phyloP scores from a whole-genome alignment of 2,888 invertebrate genomes.

The Tinea semifulvella region DNA sequence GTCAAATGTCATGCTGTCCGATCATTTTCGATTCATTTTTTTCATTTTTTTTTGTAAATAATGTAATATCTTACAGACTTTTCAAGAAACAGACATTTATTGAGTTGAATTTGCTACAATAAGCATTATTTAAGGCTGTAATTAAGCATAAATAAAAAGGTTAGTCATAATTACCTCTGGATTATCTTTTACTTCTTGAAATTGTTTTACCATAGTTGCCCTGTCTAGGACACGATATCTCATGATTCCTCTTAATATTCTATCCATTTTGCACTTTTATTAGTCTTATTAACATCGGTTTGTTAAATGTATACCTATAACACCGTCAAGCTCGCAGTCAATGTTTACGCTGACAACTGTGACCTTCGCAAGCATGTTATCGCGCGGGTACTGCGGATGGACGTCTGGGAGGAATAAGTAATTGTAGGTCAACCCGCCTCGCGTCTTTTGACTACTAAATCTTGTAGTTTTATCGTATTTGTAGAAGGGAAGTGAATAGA shows the following conservation, averaged over 20 bases:
- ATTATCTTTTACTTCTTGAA: conserved; percentile 87
- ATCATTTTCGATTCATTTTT: no score
- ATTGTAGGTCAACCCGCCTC: conserved; percentile 7
- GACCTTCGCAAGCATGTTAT: conserved; percentile 58
- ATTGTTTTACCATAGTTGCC: conserved; percentile 91
- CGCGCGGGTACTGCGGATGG: conserved; percentile 22
- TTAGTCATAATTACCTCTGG: conserved; percentile 73
- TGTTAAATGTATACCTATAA: not conserved
- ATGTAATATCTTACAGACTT: not conserved
- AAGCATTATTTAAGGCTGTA: not conserved
- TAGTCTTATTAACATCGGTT: conserved; percentile 6
- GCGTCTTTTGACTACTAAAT: not conserved
- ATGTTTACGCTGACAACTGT: conserved; percentile 38
- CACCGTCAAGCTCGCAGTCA: not conserved
- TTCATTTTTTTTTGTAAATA: not conserved
- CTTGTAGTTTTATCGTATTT: conserved; percentile 1
- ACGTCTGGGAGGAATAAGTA: conserved; percentile 11
- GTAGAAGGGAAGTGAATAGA: conserved; percentile 4
- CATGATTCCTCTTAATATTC: conserved; percentile 90
- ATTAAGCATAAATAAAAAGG: conserved; percentile 6
- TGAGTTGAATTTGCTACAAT: not conserved
- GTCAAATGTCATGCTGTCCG: not conserved
- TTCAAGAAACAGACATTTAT: not conserved
- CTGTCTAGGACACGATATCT: conserved; percentile 84
- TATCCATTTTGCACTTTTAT: conserved; percentile 71